Conservation (phyloP, 1,140 invertebrate genomes). For the Drosophila auraria region DNA sequence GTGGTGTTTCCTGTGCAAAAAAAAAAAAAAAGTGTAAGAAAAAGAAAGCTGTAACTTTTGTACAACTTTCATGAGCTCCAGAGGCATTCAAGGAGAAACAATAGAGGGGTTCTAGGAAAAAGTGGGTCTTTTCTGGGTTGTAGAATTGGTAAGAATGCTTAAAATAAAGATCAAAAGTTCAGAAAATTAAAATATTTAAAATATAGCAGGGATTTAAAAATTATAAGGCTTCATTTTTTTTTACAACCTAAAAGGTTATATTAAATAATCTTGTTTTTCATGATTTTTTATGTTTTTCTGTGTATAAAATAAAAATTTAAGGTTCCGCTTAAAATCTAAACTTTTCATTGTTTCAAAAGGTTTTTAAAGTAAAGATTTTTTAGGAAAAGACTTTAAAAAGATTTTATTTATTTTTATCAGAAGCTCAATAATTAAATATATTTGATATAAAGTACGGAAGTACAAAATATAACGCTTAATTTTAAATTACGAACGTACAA, state of each 20-base stretch:
- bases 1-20: conserved; percentile 35
- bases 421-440: too few relatives aligned
- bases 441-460: too few relatives aligned
- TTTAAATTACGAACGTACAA: too few relatives aligned
- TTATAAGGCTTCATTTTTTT: too few relatives aligned
- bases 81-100: conserved; percentile 15
- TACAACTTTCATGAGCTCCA: conserved; percentile 20
- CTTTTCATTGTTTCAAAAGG: neutral
- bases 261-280: neutral
- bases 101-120: neutral
- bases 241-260: too few relatives aligned
- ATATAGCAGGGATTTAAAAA: neutral
- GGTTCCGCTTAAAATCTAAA: neutral
- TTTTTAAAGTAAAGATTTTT: neutral
- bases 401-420: neutral
- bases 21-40: conserved; percentile 24
- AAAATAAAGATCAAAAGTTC: neutral
- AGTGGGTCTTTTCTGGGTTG: neutral
- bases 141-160: neutral
- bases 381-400: neutral
- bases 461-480: too few relatives aligned
- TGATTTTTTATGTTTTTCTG: neutral
- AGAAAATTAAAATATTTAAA: neutral
- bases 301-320: neutral
- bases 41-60: conserved; percentile 11